phyloP scores from a whole-genome alignment of 2,797 vertebrate genomes.

The Gymnothorax javanicus region DNA sequence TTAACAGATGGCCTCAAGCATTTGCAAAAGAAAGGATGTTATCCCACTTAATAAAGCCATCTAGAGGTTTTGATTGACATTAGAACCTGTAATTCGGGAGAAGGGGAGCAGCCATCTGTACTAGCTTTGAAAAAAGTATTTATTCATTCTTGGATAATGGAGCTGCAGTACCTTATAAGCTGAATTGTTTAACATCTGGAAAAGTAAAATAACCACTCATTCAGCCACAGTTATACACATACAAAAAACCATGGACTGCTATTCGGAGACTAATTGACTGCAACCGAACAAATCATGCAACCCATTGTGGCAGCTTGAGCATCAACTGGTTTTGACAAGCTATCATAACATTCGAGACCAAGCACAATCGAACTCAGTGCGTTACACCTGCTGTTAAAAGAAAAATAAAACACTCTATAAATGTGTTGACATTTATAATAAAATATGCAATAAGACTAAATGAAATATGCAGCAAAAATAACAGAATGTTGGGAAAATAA shows the following conservation, averaged over 20 bases:
- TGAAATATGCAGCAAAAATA: constrained; percentile 1
- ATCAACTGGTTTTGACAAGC: constrained; percentile 13
- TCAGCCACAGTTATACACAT: constrained; percentile 23
- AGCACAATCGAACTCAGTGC: constrained; percentile 8
- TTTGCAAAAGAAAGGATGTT: not conserved
- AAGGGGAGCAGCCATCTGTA: constrained; percentile 10
- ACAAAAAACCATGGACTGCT: constrained; percentile 5
- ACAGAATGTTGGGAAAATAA: not conserved
- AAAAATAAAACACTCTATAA: not conserved
- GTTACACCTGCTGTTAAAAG: constrained; percentile 10
- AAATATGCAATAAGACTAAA: not conserved
- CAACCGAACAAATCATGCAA: not conserved
- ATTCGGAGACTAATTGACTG: constrained; percentile 1
- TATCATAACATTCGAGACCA: constrained; percentile 2
- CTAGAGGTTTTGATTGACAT: constrained; percentile 25
- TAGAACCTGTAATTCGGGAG: constrained; percentile 18
- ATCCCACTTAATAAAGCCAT: constrained; percentile 21
- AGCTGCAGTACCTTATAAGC: constrained; percentile 17
- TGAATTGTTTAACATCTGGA: constrained; percentile 19
- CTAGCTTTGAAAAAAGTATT: constrained; percentile 7
- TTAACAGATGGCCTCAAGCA: not conserved
- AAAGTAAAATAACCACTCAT: constrained; percentile 25
- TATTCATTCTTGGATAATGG: constrained; percentile 6
- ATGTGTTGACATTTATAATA: constrained; percentile 4
- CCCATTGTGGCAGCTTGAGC: not conserved